Conservation (phyloP, 2,113 vertebrate species). For the Bambusicola thoracicus region DNA sequence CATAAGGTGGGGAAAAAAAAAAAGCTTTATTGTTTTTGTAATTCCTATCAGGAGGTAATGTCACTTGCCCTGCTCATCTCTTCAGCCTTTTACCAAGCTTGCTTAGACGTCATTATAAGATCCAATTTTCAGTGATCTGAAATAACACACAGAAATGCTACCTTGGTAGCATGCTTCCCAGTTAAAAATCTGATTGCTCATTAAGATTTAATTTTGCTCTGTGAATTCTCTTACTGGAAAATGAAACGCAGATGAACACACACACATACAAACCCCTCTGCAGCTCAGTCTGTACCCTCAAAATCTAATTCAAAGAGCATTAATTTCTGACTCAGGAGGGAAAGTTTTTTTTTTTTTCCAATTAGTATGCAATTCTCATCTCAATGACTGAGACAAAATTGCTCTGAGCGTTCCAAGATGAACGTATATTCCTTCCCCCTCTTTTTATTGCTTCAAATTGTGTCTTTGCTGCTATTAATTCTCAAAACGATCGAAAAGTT, state of each 20-base stretch:
- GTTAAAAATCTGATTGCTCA: neutral
- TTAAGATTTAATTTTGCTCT: conserved; percentile 8
- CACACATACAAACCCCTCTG: neutral
- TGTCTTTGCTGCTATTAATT: neutral
- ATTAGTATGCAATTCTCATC: conserved; percentile 1
- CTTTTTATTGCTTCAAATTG: neutral
- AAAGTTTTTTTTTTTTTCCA: conserved; percentile 2
- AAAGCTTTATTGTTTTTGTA: neutral
- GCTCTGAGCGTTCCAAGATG: neutral
- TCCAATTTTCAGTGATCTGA: neutral
- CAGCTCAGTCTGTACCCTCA: neutral
- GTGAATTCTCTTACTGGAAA: neutral
- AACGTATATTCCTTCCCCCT: neutral
- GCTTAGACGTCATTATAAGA: neutral
- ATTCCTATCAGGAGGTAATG: neutral
- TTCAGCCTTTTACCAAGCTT: conserved; percentile 18
- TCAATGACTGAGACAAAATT: neutral
- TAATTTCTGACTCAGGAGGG: neutral
- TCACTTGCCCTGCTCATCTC: neutral
- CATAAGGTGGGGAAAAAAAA: neutral
- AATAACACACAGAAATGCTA: neutral
- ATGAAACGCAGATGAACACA: neutral
- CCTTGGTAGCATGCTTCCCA: neutral
- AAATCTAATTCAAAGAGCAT: conserved; percentile 16
- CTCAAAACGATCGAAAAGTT: neutral